Evolutionary conservation across 2,797 vertebrate genomes (phyloP).

Genomic region (Harpagifer antarcticus): DNA sequence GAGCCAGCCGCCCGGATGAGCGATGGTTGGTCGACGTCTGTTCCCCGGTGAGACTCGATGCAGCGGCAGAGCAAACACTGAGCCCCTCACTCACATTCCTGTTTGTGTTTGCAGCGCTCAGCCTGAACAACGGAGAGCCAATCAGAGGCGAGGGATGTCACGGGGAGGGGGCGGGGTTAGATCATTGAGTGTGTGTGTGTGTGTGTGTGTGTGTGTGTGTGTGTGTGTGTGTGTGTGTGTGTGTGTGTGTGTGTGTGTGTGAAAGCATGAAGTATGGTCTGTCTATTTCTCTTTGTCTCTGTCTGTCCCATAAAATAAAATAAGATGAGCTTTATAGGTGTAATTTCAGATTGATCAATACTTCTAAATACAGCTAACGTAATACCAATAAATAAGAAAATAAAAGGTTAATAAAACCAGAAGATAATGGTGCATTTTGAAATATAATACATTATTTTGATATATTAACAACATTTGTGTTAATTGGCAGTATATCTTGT

Average conservation of each 20-base stretch:
- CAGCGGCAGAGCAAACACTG: conserved; percentile 52
- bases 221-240: too few relatives aligned
- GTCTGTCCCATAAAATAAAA: neutral
- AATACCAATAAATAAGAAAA: neutral
- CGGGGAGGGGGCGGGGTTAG: conserved; percentile 59
- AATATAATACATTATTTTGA: too few relatives aligned
- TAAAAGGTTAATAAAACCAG: neutral
- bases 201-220: neutral
- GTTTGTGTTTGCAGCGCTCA: conserved; percentile 75
- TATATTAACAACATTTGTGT: too few relatives aligned
- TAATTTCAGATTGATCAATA: neutral
- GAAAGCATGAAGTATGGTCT: conserved; percentile 13
- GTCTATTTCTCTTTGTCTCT: conserved; percentile 36
- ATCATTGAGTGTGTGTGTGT: neutral
- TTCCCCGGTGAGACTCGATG: conserved; percentile 3
- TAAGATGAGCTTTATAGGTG: neutral
- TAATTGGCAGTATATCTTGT: too few relatives aligned
- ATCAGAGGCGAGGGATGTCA: conserved; percentile 65
- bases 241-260: too few relatives aligned
- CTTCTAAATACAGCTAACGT: neutral
- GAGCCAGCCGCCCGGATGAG: conserved; percentile 1
- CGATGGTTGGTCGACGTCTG: neutral
- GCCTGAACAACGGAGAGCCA: conserved; percentile 69
- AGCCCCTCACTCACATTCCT: conserved; percentile 56
- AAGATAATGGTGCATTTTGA: neutral